Evolutionary conservation across 2,888 invertebrate genomes (phyloP).

Genomic region (Mayetiola destructor): DNA sequence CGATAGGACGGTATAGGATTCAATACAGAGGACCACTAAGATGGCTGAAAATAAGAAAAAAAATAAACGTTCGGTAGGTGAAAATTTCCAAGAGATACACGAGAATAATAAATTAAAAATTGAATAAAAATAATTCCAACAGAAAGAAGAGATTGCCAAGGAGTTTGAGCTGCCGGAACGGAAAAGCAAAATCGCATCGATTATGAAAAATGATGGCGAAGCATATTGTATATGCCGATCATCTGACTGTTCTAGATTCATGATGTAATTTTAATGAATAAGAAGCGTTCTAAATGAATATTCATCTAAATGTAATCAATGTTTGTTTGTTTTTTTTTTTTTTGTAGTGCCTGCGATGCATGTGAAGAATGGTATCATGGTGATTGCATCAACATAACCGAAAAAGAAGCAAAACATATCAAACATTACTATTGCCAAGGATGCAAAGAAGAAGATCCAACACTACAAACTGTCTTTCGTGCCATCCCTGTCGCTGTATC

Average conservation of each 20-base stretch:
- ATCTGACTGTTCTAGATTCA: conserved; percentile 85
- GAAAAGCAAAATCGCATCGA: conserved; percentile 76
- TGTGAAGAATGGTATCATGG: conserved; percentile 99
- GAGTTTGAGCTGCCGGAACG: conserved; percentile 80
- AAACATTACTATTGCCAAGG: conserved; percentile 84
- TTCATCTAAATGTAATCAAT: background rate
- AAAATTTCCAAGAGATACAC: background rate
- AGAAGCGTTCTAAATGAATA: conserved; percentile 4
- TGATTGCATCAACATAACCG: conserved; percentile 89
- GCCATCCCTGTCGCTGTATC: conserved; percentile 27
- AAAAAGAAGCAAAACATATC: conserved; percentile 82
- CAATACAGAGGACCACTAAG: too few species aligned
- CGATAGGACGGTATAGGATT: too few species aligned
- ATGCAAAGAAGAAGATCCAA: conserved; percentile 70
- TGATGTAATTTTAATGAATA: conserved; percentile 60
- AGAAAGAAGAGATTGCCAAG: conserved; percentile 75
- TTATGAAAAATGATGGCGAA: conserved; percentile 77
- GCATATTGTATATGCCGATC: conserved; percentile 91
- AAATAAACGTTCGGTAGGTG: conserved; percentile 29
- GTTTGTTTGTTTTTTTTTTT: background rate
- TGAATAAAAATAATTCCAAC: background rate
- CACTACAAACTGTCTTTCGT: conserved; percentile 44
- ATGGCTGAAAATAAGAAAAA: conserved; percentile 29
- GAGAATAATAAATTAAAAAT: background rate
- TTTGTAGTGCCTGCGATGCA: conserved; percentile 75